A percentile compares a stretch with the other conserved stretches of the same genome.
These are phyloP conservation scores for Eriosoma lanigerum DNA, from an alignment of 1,140 invertebrate genomes.

Conservation along the genomic window DNA sequence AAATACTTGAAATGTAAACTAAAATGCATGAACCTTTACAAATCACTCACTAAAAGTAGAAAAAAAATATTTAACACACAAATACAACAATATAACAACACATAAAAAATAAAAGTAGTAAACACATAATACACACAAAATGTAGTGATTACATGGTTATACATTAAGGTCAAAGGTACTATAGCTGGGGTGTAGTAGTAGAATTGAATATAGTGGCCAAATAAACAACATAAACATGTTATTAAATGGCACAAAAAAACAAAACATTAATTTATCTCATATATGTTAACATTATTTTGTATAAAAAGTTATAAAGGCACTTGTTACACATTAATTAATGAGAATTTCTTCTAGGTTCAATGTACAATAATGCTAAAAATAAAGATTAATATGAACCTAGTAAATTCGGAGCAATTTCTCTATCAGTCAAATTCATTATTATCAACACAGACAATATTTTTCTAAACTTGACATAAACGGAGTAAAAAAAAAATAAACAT, in stretches of 20 bases:
- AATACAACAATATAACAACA: conserved; percentile 51
- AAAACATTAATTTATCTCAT: neutral
- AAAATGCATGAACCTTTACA: conserved; percentile 37
- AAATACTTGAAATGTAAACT: conserved; percentile 31
- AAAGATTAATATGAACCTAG: conserved; percentile 24
- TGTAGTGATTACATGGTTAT: conserved; percentile 19
- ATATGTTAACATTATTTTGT: conserved; percentile 1
- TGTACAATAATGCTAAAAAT: conserved; percentile 20
- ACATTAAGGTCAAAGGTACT: conserved; percentile 7
- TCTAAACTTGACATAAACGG: conserved; percentile 8
- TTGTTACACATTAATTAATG: conserved; percentile 41
- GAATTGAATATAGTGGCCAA: conserved; percentile 2
- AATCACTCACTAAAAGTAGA: conserved; percentile 45
- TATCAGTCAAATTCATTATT: conserved; percentile 47
- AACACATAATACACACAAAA: conserved; percentile 25
- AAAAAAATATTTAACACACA: conserved; percentile 47
- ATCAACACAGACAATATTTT: conserved; percentile 8
- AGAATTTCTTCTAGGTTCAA: conserved; percentile 16
- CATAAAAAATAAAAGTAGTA: conserved; percentile 50
- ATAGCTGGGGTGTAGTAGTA: conserved; percentile 21
- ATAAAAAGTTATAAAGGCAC: conserved; percentile 47
- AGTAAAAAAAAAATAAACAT: conserved; percentile 32
- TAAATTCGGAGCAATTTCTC: conserved; percentile 48
- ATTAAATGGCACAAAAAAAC: conserved; percentile 24
- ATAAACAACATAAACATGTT: conserved; percentile 8